Evolutionary conservation across 1,140 invertebrate species (phyloP).

Genomic region (Drosophila micromelanica): DNA sequence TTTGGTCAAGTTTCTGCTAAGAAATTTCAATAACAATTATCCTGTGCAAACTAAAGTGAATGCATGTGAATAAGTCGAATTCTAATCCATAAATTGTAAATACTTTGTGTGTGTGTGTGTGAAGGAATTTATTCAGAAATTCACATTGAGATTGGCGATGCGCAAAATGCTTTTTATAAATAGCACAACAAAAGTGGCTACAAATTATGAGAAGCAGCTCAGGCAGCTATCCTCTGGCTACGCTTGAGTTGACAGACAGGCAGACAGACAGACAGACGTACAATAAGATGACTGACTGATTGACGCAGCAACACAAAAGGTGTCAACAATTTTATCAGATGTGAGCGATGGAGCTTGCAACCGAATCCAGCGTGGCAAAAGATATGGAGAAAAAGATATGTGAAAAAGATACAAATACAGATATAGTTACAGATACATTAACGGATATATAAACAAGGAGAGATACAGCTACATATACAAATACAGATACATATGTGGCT

Average conservation of each 20-base stretch:
- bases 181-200: constrained; percentile 45
- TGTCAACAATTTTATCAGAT: constrained; percentile 58
- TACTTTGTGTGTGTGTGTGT: constrained; percentile 3
- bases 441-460: background rate
- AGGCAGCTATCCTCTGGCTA: background rate
- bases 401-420: background rate
- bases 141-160: constrained; percentile 37
- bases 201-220: constrained; percentile 28
- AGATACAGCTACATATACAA: background rate
- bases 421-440: background rate
- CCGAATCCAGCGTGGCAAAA: constrained; percentile 24
- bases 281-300: constrained; percentile 37
- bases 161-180: constrained; percentile 52
- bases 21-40: background rate
- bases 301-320: constrained; percentile 55
- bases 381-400: constrained; percentile 4
- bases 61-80: constrained; percentile 13
- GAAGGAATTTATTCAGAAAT: constrained; percentile 26
- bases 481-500: background rate
- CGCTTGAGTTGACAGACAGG: constrained; percentile 5
- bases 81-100: constrained; percentile 5
- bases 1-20: background rate
- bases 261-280: background rate
- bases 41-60: constrained; percentile 1
- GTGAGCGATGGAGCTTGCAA: constrained; percentile 31